phyloP scores from a whole-genome alignment of 2,888 invertebrate genomes.

The Ferrisia virgata region DNA sequence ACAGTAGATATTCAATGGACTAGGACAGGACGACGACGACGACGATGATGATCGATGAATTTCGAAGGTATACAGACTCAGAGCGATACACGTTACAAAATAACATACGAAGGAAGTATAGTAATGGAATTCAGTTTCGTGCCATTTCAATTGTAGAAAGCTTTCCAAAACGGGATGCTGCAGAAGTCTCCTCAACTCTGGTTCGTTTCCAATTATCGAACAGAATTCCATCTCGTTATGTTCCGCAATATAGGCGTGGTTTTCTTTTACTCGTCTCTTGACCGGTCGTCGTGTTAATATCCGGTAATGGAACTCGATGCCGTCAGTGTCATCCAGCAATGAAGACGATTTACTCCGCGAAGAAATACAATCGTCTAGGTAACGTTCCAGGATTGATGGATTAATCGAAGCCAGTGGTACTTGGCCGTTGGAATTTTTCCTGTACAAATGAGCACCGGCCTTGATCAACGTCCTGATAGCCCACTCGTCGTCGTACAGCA shows the following conservation, averaged over 20 bases:
- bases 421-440: not conserved
- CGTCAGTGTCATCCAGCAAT: slow-evolving; percentile 53
- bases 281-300: not conserved
- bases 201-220: slow-evolving; percentile 52
- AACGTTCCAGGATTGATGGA: not conserved
- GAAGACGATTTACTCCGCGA: slow-evolving; percentile 52
- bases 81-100: slow-evolving; percentile 62
- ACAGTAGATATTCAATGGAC: not conserved
- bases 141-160: slow-evolving; percentile 78
- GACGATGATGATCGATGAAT: not conserved
- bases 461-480: not conserved
- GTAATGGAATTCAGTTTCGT: slow-evolving; percentile 69
- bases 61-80: not conserved
- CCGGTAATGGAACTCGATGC: not conserved
- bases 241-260: slow-evolving; percentile 40
- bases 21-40: not conserved
- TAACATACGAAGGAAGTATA: slow-evolving; percentile 71
- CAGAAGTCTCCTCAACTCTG: slow-evolving; percentile 66
- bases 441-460: not conserved
- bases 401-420: not conserved
- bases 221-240: not conserved
- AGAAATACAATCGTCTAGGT: not conserved
- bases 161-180: slow-evolving; percentile 77
- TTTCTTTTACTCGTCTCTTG: too few species aligned
- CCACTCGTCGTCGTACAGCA: not conserved